phyloP scores from a whole-genome alignment of 2,888 invertebrate species.

The Caenorhabditis sinica region DNA sequence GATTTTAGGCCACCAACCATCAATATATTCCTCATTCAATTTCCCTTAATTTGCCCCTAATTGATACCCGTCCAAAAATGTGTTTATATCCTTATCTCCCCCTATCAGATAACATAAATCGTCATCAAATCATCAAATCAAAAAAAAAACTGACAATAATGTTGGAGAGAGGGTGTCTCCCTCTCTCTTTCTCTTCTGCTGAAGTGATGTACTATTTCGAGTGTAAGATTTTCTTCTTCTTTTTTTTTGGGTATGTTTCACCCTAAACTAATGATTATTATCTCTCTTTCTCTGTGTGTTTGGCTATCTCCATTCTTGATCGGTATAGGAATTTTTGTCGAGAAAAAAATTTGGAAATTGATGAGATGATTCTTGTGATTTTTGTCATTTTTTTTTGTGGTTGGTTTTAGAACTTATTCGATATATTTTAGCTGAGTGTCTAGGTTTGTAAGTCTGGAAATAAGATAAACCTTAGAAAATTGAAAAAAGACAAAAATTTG shows the following conservation, averaged over 20 bases:
- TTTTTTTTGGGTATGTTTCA: constrained; percentile 28
- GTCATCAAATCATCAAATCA: background rate
- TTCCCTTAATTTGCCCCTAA: too few species aligned
- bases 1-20: too few species aligned
- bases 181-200: background rate
- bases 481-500: background rate
- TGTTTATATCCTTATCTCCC: too few species aligned
- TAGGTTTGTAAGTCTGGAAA: background rate
- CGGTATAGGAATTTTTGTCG: background rate
- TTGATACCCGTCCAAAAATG: too few species aligned
- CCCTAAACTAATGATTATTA: constrained; percentile 46
- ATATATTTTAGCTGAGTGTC: background rate
- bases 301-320: background rate
- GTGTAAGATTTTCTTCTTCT: constrained; percentile 21
- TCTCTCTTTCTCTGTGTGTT: constrained; percentile 21
- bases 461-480: background rate
- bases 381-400: constrained; percentile 39
- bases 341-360: background rate
- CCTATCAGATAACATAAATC: too few species aligned
- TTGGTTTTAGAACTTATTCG: background rate
- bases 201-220: constrained; percentile 44
- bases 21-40: too few species aligned
- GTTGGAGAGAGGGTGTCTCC: background rate
- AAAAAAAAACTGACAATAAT: too few species aligned
- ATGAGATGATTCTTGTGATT: constrained; percentile 33